These are phyloP conservation scores for Cossypha niveicapilla DNA, from an alignment of 2,797 vertebrate genomes.

Conservation along the genomic window DNA sequence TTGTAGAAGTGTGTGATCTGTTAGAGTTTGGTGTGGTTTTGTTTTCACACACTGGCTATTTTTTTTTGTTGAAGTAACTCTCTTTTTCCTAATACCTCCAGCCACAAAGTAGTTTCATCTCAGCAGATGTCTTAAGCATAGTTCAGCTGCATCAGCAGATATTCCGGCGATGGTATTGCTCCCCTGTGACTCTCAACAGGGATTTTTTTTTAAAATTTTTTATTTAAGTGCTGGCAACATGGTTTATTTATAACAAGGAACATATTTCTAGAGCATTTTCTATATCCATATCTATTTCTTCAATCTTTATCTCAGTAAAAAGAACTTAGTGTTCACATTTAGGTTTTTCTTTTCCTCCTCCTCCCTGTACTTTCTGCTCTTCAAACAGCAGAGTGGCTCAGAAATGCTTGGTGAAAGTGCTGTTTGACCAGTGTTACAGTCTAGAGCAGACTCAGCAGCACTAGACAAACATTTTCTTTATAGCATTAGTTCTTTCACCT, in stretches of 20 bases:
- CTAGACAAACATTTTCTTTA: constrained; percentile 64
- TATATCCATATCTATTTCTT: constrained; percentile 65
- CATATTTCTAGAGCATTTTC: constrained; percentile 71
- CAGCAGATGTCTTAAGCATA: constrained; percentile 55
- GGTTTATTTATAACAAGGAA: constrained; percentile 74
- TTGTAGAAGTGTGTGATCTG: constrained; percentile 23
- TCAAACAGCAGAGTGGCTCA: background rate
- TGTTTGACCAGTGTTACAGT: background rate
- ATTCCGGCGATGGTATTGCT: constrained; percentile 46
- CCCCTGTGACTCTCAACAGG: constrained; percentile 46
- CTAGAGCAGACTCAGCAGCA: constrained; percentile 23
- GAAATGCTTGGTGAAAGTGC: constrained; percentile 7
- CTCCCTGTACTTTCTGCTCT: constrained; percentile 3
- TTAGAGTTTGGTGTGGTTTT: constrained; percentile 48
- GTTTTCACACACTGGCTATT: constrained; percentile 52
- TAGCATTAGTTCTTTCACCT: constrained; percentile 58
- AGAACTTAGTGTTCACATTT: constrained; percentile 32
- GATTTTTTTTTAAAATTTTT: constrained; percentile 41
- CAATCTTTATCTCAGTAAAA: constrained; percentile 71
- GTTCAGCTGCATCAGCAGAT: constrained; percentile 70
- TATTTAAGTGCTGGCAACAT: constrained; percentile 68
- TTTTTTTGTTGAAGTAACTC: constrained; percentile 52
- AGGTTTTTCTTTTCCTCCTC: background rate
- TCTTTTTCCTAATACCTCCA: constrained; percentile 52
- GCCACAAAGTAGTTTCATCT: constrained; percentile 60